Conservation (phyloP, 2,888 invertebrate genomes). For the Neoaliturus tenellus region DNA sequence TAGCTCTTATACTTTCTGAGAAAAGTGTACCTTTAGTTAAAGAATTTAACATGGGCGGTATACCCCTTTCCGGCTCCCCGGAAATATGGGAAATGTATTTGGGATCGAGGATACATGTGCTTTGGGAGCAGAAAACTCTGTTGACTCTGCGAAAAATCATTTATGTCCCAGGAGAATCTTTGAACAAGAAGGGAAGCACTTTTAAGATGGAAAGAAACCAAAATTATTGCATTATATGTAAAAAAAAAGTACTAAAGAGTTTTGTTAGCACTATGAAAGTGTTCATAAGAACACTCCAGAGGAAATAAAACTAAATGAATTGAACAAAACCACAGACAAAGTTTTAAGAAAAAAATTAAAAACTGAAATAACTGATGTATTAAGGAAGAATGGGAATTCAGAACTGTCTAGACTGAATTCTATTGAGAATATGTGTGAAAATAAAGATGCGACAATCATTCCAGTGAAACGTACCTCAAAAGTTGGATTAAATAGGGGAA, state of each 20-base stretch:
- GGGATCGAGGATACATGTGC: too few relatives aligned
- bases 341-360: neutral
- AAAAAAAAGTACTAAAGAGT: too few relatives aligned
- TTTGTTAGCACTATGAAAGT: neutral
- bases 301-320: neutral
- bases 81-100: too few relatives aligned
- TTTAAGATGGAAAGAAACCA: too few relatives aligned
- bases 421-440: too few relatives aligned
- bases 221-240: too few relatives aligned
- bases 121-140: too few relatives aligned
- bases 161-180: too few relatives aligned
- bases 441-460: too few relatives aligned
- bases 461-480: too few relatives aligned
- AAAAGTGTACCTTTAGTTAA: conserved; percentile 38
- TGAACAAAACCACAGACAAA: neutral
- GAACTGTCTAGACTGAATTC: neutral
- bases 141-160: too few relatives aligned
- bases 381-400: neutral
- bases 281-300: neutral
- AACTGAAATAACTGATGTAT: neutral
- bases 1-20: conserved; percentile 43
- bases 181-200: too few relatives aligned
- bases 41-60: conserved; percentile 38
- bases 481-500: neutral
- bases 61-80: conserved; percentile 39